A percentile compares a stretch with the other conserved stretches of the same genome.
Conservation (phyloP, 2,113 vertebrate species). For the Anoura caudifer region DNA sequence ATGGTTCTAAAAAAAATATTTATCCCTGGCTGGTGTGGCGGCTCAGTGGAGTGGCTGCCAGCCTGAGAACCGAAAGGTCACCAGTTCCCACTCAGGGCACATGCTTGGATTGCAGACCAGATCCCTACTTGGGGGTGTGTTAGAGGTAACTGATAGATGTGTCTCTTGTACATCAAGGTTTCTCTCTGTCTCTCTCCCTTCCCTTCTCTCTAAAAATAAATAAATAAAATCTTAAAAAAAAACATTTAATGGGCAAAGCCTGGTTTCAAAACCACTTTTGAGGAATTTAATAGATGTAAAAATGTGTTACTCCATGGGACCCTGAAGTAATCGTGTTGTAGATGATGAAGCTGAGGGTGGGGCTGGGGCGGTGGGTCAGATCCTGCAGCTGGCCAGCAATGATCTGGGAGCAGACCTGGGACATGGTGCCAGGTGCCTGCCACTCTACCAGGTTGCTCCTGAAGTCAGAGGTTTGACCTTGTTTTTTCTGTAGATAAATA, state of each 20-base stretch:
- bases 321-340: background rate
- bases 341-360: background rate
- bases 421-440: background rate
- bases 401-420: background rate
- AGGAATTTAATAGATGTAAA: background rate
- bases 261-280: background rate
- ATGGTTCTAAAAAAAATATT: background rate
- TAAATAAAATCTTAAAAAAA: background rate
- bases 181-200: no score
- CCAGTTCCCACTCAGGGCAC: no score
- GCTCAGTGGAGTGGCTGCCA: no score
- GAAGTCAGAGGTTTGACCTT: background rate
- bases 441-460: background rate
- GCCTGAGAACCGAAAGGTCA: no score
- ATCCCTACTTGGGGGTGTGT: no score
- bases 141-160: no score
- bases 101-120: no score
- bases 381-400: background rate
- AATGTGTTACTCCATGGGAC: no score
- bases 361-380: accelerated
- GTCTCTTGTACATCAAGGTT: no score
- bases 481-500: background rate
- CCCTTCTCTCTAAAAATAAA: no score
- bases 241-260: background rate
- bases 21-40: no score